Evolutionary conservation across 1,140 invertebrate genomes (phyloP).

Genomic region (Drosophila burlai): DNA sequence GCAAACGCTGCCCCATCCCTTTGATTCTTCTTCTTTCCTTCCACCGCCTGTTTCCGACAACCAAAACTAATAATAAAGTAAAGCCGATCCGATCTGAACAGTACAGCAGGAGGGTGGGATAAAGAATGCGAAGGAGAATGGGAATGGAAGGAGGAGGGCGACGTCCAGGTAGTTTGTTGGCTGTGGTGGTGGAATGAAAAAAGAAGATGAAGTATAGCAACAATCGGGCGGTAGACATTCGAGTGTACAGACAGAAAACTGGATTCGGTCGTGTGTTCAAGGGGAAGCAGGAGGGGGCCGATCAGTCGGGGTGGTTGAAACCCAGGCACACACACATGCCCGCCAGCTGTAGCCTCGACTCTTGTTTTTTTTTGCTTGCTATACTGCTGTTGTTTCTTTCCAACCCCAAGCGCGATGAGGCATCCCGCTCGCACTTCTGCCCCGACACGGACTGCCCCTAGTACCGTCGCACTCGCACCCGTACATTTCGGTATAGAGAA

Average conservation of each 20-base stretch:
- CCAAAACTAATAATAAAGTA: constrained; percentile 80
- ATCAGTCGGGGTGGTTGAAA: constrained; percentile 63
- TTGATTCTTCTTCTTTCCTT: constrained; percentile 12
- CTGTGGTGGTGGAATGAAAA: constrained; percentile 71
- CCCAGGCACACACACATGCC: constrained; percentile 62
- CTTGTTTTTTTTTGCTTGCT: constrained; percentile 42
- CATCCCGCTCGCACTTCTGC: constrained; percentile 41
- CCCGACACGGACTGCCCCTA: constrained; percentile 14
- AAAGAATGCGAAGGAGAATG: constrained; percentile 6
- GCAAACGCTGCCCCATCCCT: constrained; percentile 33
- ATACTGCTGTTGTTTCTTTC: constrained; percentile 73
- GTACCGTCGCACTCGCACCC: constrained; percentile 65
- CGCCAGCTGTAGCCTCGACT: constrained; percentile 76
- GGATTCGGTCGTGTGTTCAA: constrained; percentile 41
- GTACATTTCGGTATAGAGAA: constrained; percentile 73
- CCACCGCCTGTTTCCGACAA: constrained; percentile 59
- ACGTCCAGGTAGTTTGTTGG: constrained; percentile 38
- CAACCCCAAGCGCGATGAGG: constrained; percentile 59
- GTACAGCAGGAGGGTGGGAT: constrained; percentile 2
- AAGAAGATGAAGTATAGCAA: constrained; percentile 82
- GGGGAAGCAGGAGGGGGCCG: constrained; percentile 38
- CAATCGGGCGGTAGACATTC: constrained; percentile 62
- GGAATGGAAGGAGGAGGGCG: constrained; percentile 7
- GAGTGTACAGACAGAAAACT: constrained; percentile 77
- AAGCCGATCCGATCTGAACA: constrained; percentile 58